Evolutionary conservation across 2,888 invertebrate genomes (phyloP).

Genomic region (Heteromurus nitidus): DNA sequence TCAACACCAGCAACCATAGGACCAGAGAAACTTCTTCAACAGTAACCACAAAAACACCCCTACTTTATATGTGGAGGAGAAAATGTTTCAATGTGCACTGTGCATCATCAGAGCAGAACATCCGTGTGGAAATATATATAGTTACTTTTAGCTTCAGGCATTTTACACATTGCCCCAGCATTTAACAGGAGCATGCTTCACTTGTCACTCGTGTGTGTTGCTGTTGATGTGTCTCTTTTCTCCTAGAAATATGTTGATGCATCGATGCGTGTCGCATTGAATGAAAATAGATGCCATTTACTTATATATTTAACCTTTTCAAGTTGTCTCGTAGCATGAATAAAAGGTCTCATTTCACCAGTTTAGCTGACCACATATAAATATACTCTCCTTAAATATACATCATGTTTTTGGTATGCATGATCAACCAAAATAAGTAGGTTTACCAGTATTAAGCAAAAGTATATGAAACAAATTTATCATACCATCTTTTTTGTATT

Average conservation of each 20-base stretch:
- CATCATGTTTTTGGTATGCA: too few relatives aligned
- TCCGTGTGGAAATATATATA: too few relatives aligned
- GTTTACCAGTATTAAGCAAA: not conserved
- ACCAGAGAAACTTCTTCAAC: too few relatives aligned
- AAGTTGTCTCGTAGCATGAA: not conserved
- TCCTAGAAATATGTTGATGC: not conserved
- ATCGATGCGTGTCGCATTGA: slow-evolving; percentile 7
- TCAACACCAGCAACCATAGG: too few relatives aligned
- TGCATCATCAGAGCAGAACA: too few relatives aligned
- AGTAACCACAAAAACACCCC: too few relatives aligned
- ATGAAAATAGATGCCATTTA: slow-evolving; percentile 9
- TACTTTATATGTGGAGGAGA: too few relatives aligned
- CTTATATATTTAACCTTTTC: not conserved
- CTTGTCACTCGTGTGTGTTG: not conserved
- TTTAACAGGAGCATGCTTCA: not conserved
- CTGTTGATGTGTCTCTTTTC: not conserved
- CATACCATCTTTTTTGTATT: not conserved
- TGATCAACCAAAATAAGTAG: not conserved
- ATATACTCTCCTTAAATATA: not conserved
- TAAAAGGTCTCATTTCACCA: not conserved
- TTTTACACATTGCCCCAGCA: slow-evolving; percentile 4
- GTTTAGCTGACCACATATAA: not conserved
- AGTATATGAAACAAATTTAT: slow-evolving; percentile 10
- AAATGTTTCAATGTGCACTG: too few relatives aligned
- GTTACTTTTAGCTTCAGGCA: too few relatives aligned